phyloP scores from a whole-genome alignment of 2,888 invertebrate genomes.

The Rugalucina vietnamica region DNA sequence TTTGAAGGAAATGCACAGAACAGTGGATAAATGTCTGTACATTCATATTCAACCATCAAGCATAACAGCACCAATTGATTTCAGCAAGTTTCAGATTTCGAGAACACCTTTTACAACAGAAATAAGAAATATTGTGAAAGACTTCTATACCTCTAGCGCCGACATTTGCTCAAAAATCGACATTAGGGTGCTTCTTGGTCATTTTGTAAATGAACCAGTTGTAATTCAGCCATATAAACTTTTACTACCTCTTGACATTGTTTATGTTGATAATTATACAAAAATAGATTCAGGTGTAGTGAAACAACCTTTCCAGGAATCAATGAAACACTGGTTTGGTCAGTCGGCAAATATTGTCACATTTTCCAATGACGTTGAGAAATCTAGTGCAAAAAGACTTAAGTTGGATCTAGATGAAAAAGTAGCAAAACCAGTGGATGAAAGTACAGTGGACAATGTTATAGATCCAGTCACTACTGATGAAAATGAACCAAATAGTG shows the following conservation, averaged over 20 bases:
- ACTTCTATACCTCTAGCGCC: slow-evolving; percentile 70
- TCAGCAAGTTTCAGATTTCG: slow-evolving; percentile 41
- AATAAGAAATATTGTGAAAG: slow-evolving; percentile 65
- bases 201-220: slow-evolving; percentile 63
- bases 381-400: neutral
- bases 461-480: neutral
- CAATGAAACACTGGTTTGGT: slow-evolving; percentile 24
- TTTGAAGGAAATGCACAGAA: slow-evolving; percentile 64
- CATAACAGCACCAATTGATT: neutral
- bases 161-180: slow-evolving; percentile 69
- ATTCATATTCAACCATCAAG: slow-evolving; percentile 73
- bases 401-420: neutral
- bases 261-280: slow-evolving; percentile 43
- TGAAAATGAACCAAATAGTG: neutral
- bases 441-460: neutral
- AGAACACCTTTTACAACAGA: slow-evolving; percentile 67
- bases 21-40: slow-evolving; percentile 73
- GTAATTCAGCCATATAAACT: slow-evolving; percentile 45
- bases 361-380: neutral
- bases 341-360: slow-evolving; percentile 9
- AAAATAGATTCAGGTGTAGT: slow-evolving; percentile 20
- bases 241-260: slow-evolving; percentile 54
- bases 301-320: slow-evolving; percentile 22
- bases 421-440: neutral
- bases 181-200: slow-evolving; percentile 71